Evolutionary conservation across 1,140 invertebrate genomes (phyloP).

Genomic region (Drosophila simulans): DNA sequence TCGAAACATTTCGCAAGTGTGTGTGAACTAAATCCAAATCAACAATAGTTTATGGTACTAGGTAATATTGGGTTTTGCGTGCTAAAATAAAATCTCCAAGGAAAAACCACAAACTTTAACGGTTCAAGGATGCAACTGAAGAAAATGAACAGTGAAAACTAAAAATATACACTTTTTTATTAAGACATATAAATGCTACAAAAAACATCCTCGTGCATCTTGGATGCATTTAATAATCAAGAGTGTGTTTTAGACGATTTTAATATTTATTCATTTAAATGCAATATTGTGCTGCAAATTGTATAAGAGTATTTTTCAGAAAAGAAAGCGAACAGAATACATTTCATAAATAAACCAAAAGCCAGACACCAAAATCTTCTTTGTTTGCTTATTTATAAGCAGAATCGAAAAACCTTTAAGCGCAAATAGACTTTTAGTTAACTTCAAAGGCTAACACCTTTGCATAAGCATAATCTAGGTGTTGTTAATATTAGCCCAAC

Average conservation of each 20-base stretch:
- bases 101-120: slow-evolving; percentile 13
- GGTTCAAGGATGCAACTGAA: slow-evolving; percentile 27
- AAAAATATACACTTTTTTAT: not conserved
- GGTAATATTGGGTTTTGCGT: slow-evolving; percentile 22
- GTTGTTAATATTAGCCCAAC: slow-evolving; percentile 28
- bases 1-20: slow-evolving; percentile 59
- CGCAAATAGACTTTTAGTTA: slow-evolving; percentile 9
- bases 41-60: slow-evolving; percentile 36
- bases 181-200: not conserved
- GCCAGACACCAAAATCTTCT: slow-evolving; percentile 1
- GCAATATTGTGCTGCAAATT: not conserved
- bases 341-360: not conserved
- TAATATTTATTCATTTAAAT: not conserved
- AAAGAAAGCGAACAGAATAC: slow-evolving; percentile 4
- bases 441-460: slow-evolving; percentile 21
- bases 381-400: slow-evolving; percentile 27
- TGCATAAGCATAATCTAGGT: slow-evolving; percentile 48
- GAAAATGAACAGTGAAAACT: slow-evolving; percentile 2
- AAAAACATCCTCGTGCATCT: not conserved
- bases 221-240: no score
- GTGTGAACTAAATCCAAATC: slow-evolving; percentile 48
- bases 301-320: not conserved
- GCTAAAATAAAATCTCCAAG: slow-evolving; percentile 21
- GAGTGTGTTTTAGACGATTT: no score
- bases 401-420: not conserved